Evolutionary conservation across 1,140 invertebrate species (phyloP).

Genomic region (Drosophila trapezifrons): DNA sequence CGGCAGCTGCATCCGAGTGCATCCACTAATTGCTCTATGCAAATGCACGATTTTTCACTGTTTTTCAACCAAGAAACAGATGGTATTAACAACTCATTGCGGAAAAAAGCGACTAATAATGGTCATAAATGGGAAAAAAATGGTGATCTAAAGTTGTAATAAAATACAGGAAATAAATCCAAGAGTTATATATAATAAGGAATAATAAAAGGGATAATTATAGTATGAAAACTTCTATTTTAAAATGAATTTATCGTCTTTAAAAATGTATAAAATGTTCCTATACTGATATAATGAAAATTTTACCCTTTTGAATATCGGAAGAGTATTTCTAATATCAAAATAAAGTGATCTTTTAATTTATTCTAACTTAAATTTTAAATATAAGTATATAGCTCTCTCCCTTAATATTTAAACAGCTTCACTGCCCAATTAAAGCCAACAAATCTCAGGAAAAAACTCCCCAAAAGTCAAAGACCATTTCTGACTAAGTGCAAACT

Average conservation of each 20-base stretch:
- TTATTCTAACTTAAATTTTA: neutral
- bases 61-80: conserved; percentile 18
- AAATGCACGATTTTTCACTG: conserved; percentile 38
- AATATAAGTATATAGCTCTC: neutral
- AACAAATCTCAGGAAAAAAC: neutral
- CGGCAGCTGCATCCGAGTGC: conserved; percentile 52
- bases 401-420: neutral
- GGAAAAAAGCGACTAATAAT: neutral
- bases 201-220: neutral
- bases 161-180: neutral
- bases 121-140: neutral
- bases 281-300: neutral
- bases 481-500: conserved; percentile 24
- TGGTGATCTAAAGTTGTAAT: too few species aligned
- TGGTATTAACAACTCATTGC: conserved; percentile 25
- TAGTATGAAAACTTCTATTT: accelerated
- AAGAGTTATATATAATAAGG: neutral
- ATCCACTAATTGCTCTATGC: conserved; percentile 58
- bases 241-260: neutral
- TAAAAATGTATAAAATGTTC: neutral
- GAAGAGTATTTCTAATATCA: too few species aligned
- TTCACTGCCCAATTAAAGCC: conserved; percentile 10
- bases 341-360: neutral
- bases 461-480: neutral
- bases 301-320: too few species aligned